These are phyloP conservation scores for Eospalax fontanierii DNA, from an alignment of 2,797 vertebrate genomes.

Conservation along the genomic window DNA sequence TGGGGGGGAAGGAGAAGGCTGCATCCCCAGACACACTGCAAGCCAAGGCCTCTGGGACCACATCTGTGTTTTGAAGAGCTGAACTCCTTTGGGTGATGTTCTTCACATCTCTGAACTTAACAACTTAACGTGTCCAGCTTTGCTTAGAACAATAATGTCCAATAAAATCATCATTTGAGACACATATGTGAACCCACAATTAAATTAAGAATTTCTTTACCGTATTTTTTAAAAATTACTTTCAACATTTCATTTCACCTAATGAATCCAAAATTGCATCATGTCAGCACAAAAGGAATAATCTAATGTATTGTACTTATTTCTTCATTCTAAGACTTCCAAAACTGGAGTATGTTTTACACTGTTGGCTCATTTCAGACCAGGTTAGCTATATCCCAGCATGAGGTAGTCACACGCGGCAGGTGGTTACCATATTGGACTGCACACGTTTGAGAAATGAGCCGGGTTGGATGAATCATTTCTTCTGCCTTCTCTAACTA, in stretches of 20 bases:
- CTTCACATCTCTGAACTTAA: conserved; percentile 54
- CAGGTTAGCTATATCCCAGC: neutral
- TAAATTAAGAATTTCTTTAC: conserved; percentile 28
- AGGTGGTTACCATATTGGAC: neutral
- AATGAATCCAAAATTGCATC: conserved; percentile 19
- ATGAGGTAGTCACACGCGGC: neutral
- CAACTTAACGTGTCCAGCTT: conserved; percentile 64
- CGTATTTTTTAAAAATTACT: conserved; percentile 35
- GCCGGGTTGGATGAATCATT: neutral
- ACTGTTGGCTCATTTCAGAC: neutral
- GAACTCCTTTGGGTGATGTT: conserved; percentile 36
- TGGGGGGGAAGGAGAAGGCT: conserved; percentile 1
- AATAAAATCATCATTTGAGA: conserved; percentile 23
- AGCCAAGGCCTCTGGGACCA: neutral
- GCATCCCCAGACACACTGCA: neutral
- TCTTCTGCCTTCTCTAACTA: conserved; percentile 35
- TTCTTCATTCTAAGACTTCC: conserved; percentile 9
- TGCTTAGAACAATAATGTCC: conserved; percentile 16
- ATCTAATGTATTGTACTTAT: conserved; percentile 43
- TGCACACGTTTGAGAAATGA: neutral
- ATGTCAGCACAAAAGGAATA: neutral
- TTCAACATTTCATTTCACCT: conserved; percentile 3
- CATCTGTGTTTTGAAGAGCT: neutral
- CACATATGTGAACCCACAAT: neutral
- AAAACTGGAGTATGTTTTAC: neutral